phyloP scores from a whole-genome alignment of 2,797 vertebrate genomes.

The Australoheros facetus region DNA sequence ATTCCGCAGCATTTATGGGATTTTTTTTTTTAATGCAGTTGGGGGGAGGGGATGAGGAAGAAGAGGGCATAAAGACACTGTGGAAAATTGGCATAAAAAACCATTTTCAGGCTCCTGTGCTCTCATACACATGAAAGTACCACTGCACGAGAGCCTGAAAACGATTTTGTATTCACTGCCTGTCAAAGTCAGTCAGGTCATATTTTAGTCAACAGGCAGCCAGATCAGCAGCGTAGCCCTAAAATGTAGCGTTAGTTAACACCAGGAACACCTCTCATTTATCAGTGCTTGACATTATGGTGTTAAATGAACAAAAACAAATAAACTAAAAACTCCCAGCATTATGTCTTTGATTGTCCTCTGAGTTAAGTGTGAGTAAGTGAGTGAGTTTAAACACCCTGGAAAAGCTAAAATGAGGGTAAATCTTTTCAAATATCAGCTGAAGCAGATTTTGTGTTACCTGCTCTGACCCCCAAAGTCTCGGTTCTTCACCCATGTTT shows the following conservation, averaged over 20 bases:
- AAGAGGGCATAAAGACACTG: not conserved
- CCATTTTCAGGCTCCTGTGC: not conserved
- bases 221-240: not conserved
- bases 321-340: not conserved
- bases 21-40: not conserved
- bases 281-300: not conserved
- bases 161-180: not conserved
- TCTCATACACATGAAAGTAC: not conserved
- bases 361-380: not conserved
- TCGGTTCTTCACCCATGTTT: not conserved
- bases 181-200: not conserved
- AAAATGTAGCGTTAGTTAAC: not conserved
- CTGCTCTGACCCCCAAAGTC: not conserved
- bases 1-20: not conserved
- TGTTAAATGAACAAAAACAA: not conserved
- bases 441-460: not conserved
- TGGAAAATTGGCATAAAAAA: not conserved
- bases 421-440: not conserved
- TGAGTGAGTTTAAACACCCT: not conserved
- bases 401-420: not conserved
- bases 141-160: not conserved
- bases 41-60: accelerated
- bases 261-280: no score
- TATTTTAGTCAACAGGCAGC: no score
- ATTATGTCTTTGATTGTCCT: not conserved